Percentiles rank a stretch among this genome's conserved stretches.
phyloP scores from a whole-genome alignment of 2,888 invertebrate genomes.

The Mesoligia furuncula region DNA sequence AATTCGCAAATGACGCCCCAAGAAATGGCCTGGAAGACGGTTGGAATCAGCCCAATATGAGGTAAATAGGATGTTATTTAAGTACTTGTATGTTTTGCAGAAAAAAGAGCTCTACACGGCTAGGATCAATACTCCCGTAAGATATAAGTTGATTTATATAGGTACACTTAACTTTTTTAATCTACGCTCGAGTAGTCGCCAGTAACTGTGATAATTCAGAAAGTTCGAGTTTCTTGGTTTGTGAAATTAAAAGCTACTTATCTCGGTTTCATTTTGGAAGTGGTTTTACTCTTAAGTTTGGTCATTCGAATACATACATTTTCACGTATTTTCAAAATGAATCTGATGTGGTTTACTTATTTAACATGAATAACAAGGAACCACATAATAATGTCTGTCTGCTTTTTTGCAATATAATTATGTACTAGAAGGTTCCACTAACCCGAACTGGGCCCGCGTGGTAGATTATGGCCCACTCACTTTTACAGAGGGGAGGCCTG shows the following conservation, averaged over 20 bases:
- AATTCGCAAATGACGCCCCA: constrained; percentile 3
- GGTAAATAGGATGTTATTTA: constrained; percentile 27
- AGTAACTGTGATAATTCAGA: constrained; percentile 9
- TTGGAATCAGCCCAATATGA: constrained; percentile 19
- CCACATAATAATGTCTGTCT: not conserved
- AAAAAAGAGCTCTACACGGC: not conserved
- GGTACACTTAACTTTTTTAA: constrained; percentile 17
- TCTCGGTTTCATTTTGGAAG: not conserved
- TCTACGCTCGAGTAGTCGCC: not conserved
- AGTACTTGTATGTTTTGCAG: not conserved
- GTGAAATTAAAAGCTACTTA: not conserved
- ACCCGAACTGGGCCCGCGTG: not conserved
- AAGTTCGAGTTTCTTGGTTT: constrained; percentile 2
- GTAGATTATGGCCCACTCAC: not conserved
- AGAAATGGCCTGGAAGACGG: constrained; percentile 38
- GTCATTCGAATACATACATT: not conserved
- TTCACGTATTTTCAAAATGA: not conserved
- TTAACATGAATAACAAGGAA: not conserved
- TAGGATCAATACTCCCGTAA: not conserved
- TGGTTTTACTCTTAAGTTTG: not conserved
- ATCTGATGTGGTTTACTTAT: not conserved
- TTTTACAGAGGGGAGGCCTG: not conserved
- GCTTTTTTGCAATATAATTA: not conserved
- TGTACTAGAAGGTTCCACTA: not conserved
- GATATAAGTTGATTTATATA: not conserved